A percentile compares a stretch with the other conserved stretches of the same genome.
phyloP scores from a whole-genome alignment of 2,113 vertebrate species.

The Circaetus gallicus region DNA sequence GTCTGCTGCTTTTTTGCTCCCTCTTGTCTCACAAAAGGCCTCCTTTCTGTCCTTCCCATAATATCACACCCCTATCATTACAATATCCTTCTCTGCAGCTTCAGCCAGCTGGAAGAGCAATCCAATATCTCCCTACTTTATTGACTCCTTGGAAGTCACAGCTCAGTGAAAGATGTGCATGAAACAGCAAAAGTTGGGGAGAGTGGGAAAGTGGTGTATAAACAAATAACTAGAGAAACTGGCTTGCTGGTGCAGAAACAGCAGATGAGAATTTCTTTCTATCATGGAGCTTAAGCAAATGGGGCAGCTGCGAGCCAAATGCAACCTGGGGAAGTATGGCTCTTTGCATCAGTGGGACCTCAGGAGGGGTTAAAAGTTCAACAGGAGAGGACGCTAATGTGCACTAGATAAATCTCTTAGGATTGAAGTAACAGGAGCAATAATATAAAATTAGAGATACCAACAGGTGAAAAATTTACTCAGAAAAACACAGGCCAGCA shows the following conservation, averaged over 20 bases:
- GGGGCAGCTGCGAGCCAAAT: background rate
- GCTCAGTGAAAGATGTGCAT: background rate
- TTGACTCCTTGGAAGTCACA: background rate
- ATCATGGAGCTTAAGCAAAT: background rate
- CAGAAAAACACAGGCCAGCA: background rate
- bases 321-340: background rate
- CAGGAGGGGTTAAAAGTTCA: background rate
- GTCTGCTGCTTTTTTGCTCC: background rate
- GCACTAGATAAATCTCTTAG: background rate
- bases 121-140: background rate
- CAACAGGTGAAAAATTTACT: background rate
- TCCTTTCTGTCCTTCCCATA: background rate
- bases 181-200: rapidly evolving
- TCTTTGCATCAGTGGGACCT: background rate
- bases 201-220: background rate
- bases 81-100: background rate
- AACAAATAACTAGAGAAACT: background rate
- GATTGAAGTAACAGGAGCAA: background rate
- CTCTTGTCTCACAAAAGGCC: background rate
- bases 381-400: background rate
- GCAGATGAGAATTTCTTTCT: background rate
- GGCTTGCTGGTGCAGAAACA: background rate
- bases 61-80: background rate
- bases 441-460: background rate
- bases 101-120: background rate